phyloP scores from a whole-genome alignment of 1,140 invertebrate species.

The Musca domestica region DNA sequence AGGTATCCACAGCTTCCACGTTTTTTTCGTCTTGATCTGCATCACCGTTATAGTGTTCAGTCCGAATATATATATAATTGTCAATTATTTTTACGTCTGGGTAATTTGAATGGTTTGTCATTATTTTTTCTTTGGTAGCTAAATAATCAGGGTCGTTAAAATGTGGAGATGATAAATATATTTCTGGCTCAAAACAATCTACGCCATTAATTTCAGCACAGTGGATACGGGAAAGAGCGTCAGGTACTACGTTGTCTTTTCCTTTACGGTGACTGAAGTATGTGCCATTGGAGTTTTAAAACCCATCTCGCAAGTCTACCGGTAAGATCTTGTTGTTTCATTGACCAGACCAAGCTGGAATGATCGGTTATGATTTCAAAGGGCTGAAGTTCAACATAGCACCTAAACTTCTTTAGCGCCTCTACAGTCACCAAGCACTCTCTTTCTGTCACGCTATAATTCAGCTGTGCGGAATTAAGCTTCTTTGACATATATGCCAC shows the following conservation, averaged over 20 bases:
- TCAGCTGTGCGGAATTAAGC: slow-evolving; percentile 12
- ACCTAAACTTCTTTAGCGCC: slow-evolving; percentile 11
- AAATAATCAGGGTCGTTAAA: slow-evolving; percentile 3
- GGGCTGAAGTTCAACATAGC: slow-evolving; percentile 3
- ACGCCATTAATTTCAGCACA: not conserved
- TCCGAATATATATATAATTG: slow-evolving; percentile 14
- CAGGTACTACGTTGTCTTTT: slow-evolving; percentile 17
- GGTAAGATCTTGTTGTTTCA: slow-evolving; percentile 2
- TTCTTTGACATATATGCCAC: slow-evolving; percentile 24
- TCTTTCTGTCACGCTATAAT: slow-evolving; percentile 19
- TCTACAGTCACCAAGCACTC: slow-evolving; percentile 13
- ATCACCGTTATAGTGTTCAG: not conserved
- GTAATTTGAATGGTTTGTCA: not conserved
- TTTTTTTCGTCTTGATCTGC: not conserved
- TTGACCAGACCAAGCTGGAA: slow-evolving; percentile 9
- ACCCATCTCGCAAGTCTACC: slow-evolving; percentile 8
- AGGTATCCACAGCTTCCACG: slow-evolving; percentile 27
- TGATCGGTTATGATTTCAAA: slow-evolving; percentile 21
- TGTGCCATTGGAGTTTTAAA: slow-evolving; percentile 13
- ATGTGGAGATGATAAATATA: not conserved
- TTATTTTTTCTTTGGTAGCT: not conserved
- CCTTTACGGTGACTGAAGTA: slow-evolving; percentile 19
- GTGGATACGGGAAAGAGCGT: slow-evolving; percentile 7
- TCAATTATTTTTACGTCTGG: slow-evolving; percentile 20
- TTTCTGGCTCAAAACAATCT: not conserved